phyloP scores from a whole-genome alignment of 2,888 invertebrate genomes.

The Synanthedon andrenaeformis region DNA sequence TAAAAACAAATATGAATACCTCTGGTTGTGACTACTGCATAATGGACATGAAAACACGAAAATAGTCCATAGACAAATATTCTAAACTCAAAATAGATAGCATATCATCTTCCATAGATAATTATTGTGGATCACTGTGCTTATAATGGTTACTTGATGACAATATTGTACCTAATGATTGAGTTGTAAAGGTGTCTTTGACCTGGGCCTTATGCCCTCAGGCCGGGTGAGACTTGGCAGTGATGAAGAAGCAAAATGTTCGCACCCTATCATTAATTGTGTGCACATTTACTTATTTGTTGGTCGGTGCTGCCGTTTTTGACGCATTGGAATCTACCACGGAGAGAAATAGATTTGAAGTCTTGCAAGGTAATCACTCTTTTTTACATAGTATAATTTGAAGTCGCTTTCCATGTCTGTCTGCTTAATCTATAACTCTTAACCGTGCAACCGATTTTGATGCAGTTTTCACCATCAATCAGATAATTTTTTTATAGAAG shows the following conservation, averaged over 20 bases:
- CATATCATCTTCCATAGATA: slow-evolving; percentile 36
- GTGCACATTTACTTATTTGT: slow-evolving; percentile 99
- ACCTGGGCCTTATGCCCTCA: slow-evolving; percentile 44
- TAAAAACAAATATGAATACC: slow-evolving; percentile 7
- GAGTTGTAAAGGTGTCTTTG: slow-evolving; percentile 23
- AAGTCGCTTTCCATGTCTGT: no score
- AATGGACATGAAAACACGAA: slow-evolving; percentile 8
- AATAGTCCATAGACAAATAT: slow-evolving; percentile 10
- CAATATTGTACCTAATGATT: slow-evolving; percentile 32
- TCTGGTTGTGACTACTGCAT: slow-evolving; percentile 30
- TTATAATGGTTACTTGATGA: slow-evolving; percentile 44
- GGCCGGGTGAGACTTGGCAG: slow-evolving; percentile 55
- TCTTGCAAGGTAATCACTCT: slow-evolving; percentile 79
- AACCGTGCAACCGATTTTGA: no score
- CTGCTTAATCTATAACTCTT: no score
- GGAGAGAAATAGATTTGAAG: slow-evolving; percentile 90
- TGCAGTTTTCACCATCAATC: no score
- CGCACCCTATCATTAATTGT: slow-evolving; percentile 99
- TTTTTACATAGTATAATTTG: not conserved
- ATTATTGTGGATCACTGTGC: slow-evolving; percentile 9
- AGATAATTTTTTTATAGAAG: no score
- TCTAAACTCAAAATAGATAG: slow-evolving; percentile 15
- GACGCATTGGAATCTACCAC: slow-evolving; percentile 97
- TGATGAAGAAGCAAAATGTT: slow-evolving; percentile 99
- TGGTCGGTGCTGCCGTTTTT: slow-evolving; percentile 99